Base-by-base conservation (phyloP, 2,888 invertebrate genomes). In the Mechanitis mazaeus region DNA sequence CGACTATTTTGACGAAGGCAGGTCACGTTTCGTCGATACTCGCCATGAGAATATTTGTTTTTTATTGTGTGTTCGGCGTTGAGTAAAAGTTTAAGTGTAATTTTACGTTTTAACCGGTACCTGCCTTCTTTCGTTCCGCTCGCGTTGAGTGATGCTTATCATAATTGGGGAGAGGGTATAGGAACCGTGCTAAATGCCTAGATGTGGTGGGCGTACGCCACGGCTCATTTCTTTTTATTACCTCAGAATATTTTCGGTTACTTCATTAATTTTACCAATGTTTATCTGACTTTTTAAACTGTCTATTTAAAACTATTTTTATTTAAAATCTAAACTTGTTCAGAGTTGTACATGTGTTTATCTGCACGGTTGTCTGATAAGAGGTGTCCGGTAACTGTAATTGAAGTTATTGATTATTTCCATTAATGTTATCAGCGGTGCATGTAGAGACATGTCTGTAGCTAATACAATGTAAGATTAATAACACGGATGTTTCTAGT, bases 111-210 rank as follows among this genome's bases (percentile, higher is more conserved):
- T 85, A 88, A 85, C 84, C 78, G 82, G 87, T 87, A 83, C 84
- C 88, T 87, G 87, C 89, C 89, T 88, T 83, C 84, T 90, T 89
- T 89, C 88, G 89, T 89, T 89, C 88, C 89, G 87, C 88, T 88
- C 83, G 87, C 87, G 85, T 84, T 89, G 87, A 87, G 85, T 88
- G 89, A 89, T 89, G 83, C 87, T 89, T 90, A 90, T 89, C 88
- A 83, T 88, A 89, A 89, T 89, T 90, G 88, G 86, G 79, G 83
- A 79, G 85, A 86, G 88, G 87, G 88, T 88, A 84, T 85, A 81
- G 83, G 83, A 80, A 77, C 78, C 82, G 75, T 76, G 76, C 73
- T 76, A 77, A 79, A 81, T 79, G 82, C 79, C 80, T 77, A 77
- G 78, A 73, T 76, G 78, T 76, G 72, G 77, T 84, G 81, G 86